Percentiles rank a stretch among this genome's conserved stretches.
phyloP scores from a whole-genome alignment of 2,797 vertebrate genomes.

The Rhinella marina region DNA sequence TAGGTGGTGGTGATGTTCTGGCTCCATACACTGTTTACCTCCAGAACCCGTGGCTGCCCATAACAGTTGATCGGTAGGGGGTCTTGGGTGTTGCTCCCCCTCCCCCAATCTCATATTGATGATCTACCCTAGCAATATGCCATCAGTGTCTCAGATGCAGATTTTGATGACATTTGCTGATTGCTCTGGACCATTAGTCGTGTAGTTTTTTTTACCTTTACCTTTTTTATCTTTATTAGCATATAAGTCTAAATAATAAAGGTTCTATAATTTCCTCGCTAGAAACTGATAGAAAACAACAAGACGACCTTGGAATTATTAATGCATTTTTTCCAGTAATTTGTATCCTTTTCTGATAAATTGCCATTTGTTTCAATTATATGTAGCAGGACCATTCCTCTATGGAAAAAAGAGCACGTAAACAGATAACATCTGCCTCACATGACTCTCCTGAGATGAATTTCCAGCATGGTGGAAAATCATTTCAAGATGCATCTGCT shows the following conservation, averaged over 20 bases:
- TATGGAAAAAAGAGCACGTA: neutral
- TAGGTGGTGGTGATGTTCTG: no score
- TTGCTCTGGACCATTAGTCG: neutral
- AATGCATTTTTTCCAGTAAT: neutral
- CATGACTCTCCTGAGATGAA: neutral
- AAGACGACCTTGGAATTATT: neutral
- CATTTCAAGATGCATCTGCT: neutral
- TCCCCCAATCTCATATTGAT: no score
- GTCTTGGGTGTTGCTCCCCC: no score
- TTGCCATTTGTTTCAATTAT: neutral
- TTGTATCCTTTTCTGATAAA: neutral
- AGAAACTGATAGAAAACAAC: neutral
- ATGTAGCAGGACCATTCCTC: neutral
- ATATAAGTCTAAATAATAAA: neutral
- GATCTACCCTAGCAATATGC: no score
- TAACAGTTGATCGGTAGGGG: no score
- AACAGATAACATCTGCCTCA: neutral
- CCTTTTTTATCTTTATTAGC: neutral
- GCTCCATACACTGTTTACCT: no score
- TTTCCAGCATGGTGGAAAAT: neutral
- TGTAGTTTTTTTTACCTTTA: neutral
- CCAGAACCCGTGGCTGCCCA: no score
- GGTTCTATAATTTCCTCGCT: neutral
- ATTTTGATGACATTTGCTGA: no score
- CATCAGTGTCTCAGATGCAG: no score